Evolutionary conservation across 1,140 invertebrate species (phyloP), one percentile per base, ranked within the genome.

Genomic region (Pentalonia nigronervosa): DNA sequence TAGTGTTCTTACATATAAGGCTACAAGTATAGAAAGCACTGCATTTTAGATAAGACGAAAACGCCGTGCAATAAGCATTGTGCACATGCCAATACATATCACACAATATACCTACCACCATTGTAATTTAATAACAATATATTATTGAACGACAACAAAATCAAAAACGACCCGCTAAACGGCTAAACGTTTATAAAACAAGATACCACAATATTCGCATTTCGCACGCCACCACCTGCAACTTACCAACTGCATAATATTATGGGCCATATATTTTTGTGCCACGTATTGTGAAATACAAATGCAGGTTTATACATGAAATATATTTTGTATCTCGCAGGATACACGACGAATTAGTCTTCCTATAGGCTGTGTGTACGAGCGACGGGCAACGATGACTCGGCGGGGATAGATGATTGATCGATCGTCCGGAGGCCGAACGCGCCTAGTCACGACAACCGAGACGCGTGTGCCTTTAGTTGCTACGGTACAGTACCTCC

Each of bases 371-470:
- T 60, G 23, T 7, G 11, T 9, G 11, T 60, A 76, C 30, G 14
- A n/a, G 4, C n/a, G 60, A 76, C 60, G 60, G 60, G 30, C n/a
- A 76, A 86, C 45, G 84, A 86, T 86, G 84, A 86, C 84, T 86
- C 84, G 84, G n/a, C 84, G 36, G 41, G 41, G 83, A 84, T 41
- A 23, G 81, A 84, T 84, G 84, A 45, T 47, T 86, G 84, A 86
- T 86, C 45, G 84, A 86, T 86, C 41, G 45, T 86, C 41, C 45
- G 84, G 84, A 86, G 60, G 60, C 45, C 9, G 45, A 86, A 86
- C 25, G 25, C 11, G 45, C 14, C 84, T 25, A 86, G 41, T 86
- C 60, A 86, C 45, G 41, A 86, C 41, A 14, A 47, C 30, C 45
- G 25, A 84, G 83, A 86, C 41, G 34, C 34, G 81, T 83, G 20